Conservation (phyloP, 2,888 invertebrate species). For the Parnassius smintheus region DNA sequence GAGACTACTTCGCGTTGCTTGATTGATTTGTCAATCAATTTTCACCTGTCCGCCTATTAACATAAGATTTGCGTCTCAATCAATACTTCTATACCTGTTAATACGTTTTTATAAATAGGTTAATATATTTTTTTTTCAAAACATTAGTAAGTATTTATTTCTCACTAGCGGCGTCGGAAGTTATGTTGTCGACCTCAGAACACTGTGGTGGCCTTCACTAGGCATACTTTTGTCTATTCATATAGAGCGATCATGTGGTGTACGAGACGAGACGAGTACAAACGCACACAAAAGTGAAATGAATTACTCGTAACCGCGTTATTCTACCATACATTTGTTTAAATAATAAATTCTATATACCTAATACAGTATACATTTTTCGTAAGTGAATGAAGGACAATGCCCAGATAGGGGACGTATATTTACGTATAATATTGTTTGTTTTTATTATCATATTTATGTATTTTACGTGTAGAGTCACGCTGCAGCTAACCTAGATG, state of each 20-base stretch:
- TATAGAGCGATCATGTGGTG: slow-evolving; percentile 12
- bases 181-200: slow-evolving; percentile 22
- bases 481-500: too few species aligned
- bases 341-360: too few species aligned
- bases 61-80: background rate
- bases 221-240: slow-evolving; percentile 21
- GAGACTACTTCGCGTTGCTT: background rate
- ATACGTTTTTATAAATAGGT: background rate
- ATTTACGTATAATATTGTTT: too few species aligned
- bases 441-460: too few species aligned
- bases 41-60: background rate
- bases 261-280: slow-evolving; percentile 3
- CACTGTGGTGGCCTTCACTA: slow-evolving; percentile 20
- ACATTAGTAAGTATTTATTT: slow-evolving; percentile 5
- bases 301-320: too few species aligned
- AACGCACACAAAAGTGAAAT: slow-evolving; percentile 1
- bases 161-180: slow-evolving; percentile 20
- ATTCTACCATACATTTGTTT: too few species aligned
- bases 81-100: background rate
- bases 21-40: background rate
- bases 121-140: slow-evolving; percentile 1
- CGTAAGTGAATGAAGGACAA: too few species aligned
- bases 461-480: too few species aligned
- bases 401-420: too few species aligned
- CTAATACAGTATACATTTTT: too few species aligned